A percentile compares a stretch with the other conserved stretches of the same genome.
Evolutionary conservation across 2,797 vertebrate species (phyloP).

Genomic region (Lacerta bilineata): DNA sequence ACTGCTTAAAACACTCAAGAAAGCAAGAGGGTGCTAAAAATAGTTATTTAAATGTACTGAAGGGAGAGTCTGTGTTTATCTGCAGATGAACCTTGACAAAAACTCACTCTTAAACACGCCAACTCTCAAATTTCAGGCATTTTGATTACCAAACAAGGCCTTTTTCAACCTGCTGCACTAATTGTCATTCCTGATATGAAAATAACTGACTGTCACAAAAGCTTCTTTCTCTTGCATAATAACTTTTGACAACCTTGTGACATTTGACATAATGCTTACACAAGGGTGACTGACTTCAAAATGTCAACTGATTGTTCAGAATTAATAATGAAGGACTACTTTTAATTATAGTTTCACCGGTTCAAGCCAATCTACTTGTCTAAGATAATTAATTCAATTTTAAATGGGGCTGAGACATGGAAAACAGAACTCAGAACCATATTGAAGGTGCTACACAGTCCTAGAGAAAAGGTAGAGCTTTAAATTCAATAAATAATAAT

Average conservation of each 20-base stretch:
- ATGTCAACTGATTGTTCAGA: conserved; percentile 69
- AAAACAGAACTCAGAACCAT: neutral
- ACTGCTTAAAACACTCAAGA: neutral
- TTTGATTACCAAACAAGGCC: conserved; percentile 59
- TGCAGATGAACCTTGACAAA: conserved; percentile 35
- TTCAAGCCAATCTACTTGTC: conserved; percentile 33
- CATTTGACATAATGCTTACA: conserved; percentile 65
- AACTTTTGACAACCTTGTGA: conserved; percentile 64
- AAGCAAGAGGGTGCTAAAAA: conserved; percentile 38
- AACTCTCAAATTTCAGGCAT: conserved; percentile 17
- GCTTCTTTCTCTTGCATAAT: conserved; percentile 64
- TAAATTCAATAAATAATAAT: too few relatives aligned
- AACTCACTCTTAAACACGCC: conserved; percentile 26
- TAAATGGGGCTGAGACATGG: neutral
- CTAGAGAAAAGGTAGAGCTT: neutral
- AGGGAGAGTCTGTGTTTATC: conserved; percentile 30
- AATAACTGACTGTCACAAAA: conserved; percentile 72
- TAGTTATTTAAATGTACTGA: neutral
- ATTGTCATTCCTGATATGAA: conserved; percentile 69
- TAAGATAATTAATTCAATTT: conserved; percentile 49
- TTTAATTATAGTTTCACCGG: conserved; percentile 42
- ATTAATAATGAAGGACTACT: conserved; percentile 50
- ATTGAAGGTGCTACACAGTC: neutral
- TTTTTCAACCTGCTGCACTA: conserved; percentile 51
- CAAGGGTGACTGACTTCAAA: conserved; percentile 63